phyloP scores from a whole-genome alignment of 1,140 invertebrate species.

The Panulirus ornatus region DNA sequence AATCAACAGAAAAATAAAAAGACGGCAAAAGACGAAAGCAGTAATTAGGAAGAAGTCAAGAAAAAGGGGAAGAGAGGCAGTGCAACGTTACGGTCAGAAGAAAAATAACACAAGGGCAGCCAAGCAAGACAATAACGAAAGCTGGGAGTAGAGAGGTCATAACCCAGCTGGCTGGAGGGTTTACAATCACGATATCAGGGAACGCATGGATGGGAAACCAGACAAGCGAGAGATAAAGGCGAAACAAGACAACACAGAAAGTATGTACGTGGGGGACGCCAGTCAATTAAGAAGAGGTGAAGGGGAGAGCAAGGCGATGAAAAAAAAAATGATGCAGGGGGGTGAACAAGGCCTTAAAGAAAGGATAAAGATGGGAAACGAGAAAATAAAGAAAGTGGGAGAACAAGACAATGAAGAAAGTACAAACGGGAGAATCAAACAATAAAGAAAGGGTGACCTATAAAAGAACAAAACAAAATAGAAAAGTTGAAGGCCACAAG shows the following conservation, averaged over 20 bases:
- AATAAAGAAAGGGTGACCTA: too few relatives aligned
- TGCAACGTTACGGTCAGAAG: too few relatives aligned
- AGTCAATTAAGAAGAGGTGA: not conserved
- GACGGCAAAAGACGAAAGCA: not conserved
- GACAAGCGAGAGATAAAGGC: not conserved
- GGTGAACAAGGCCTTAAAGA: too few relatives aligned
- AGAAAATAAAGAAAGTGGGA: not conserved
- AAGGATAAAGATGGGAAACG: too few relatives aligned
- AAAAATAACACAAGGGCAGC: too few relatives aligned
- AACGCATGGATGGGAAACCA: not conserved
- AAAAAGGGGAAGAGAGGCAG: not conserved
- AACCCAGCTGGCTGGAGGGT: too few relatives aligned
- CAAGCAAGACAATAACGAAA: not conserved
- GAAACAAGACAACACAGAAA: not conserved
- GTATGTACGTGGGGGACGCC: not conserved
- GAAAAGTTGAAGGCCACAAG: too few relatives aligned
- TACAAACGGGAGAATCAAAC: not conserved
- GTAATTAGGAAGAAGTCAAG: not conserved
- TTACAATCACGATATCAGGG: too few relatives aligned
- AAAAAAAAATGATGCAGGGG: too few relatives aligned
- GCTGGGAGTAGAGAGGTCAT: not conserved
- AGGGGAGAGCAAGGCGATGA: not conserved
- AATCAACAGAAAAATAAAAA: not conserved
- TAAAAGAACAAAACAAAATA: too few relatives aligned
- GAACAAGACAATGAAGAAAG: too few relatives aligned